Conservation (phyloP, 2,113 vertebrate species). For the Caranx melampygus region DNA sequence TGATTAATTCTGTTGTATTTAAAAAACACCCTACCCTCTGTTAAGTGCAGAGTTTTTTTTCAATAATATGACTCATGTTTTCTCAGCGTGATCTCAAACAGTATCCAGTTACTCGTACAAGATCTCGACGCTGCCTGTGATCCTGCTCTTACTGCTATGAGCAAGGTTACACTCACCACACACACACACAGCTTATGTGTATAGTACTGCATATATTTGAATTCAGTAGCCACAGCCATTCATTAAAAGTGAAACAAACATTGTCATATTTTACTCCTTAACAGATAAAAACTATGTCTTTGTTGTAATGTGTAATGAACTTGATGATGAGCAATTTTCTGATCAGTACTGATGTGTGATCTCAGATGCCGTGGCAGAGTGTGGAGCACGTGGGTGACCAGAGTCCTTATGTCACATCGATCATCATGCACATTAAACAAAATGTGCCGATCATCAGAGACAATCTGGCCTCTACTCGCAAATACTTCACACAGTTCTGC, state of each 20-base stretch:
- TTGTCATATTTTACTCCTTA: neutral
- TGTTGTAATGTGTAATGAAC: neutral
- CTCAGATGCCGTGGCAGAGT: constrained; percentile 98
- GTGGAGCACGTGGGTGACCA: constrained; percentile 99
- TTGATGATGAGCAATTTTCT: neutral
- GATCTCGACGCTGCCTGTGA: constrained; percentile 97
- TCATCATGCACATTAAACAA: constrained; percentile 98
- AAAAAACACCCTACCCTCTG: neutral
- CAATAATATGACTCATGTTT: constrained; percentile 17
- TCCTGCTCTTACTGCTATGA: constrained; percentile 97
- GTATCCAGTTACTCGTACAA: constrained; percentile 97
- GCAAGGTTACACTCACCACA: constrained; percentile 89
- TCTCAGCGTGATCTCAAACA: constrained; percentile 96
- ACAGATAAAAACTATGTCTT: neutral
- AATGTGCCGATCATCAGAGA: constrained; percentile 98
- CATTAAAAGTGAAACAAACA: neutral
- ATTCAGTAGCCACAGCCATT: neutral
- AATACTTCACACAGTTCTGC: constrained; percentile 99
- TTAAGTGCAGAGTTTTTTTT: neutral
- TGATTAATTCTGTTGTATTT: neutral
- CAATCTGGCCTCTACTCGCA: constrained; percentile 96
- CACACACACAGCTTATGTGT: neutral
- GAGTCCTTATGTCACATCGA: constrained; percentile 98
- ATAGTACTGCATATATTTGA: neutral
- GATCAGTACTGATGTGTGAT: neutral